Base-by-base conservation (phyloP, 2,113 vertebrate species). In the Ptilonorhynchus violaceus region DNA sequence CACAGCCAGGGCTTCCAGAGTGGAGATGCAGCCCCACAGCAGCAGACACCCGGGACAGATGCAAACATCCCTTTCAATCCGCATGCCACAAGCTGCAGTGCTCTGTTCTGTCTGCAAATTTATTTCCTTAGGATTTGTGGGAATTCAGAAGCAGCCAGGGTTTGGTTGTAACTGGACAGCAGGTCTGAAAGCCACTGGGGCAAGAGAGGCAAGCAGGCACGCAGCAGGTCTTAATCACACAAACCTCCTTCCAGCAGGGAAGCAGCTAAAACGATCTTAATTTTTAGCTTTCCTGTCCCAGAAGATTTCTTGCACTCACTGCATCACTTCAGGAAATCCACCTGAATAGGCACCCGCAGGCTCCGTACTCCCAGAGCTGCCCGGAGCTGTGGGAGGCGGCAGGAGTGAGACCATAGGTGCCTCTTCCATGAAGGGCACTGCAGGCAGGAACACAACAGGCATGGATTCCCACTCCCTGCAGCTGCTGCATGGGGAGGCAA, bases 21-120 rank as follows among this genome's bases (percentile, higher is more conserved):
- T 7, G 0, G 3, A 69, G 55, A 73, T 21, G 66, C 56, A 59
- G 81, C 23, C 94, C 67, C 67, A 68, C 8, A 15, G 78, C 85
- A 82, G 25, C 6, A 60, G 37, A 28, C 28, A 13, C 59, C 6
- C 7, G 3, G 75, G 28, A 79, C 19, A 50, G 64, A 52, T 3
- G 16, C 49, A 69, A n/a, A 49, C 25, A 2, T 20, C 74, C 64
- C 64, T 25, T 16, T 33, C 44, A 47, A 13, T 44, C 63, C 1
- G 0, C 3, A 7, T 5, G 60, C n/a, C 70, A 33, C 0, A 0
- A 89, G 49, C 59, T 11, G 22, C 44, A 59, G 10, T 7, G 0
- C 77, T 31, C 62, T 66, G 73, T 28, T 59, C 80, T 28, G 22
- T 3, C 84, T 11, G 6, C 13, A 2, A 28, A 46, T 2, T 60